Base-by-base conservation (phyloP, 2,888 invertebrate species). In the Mesoligia furuncula region DNA sequence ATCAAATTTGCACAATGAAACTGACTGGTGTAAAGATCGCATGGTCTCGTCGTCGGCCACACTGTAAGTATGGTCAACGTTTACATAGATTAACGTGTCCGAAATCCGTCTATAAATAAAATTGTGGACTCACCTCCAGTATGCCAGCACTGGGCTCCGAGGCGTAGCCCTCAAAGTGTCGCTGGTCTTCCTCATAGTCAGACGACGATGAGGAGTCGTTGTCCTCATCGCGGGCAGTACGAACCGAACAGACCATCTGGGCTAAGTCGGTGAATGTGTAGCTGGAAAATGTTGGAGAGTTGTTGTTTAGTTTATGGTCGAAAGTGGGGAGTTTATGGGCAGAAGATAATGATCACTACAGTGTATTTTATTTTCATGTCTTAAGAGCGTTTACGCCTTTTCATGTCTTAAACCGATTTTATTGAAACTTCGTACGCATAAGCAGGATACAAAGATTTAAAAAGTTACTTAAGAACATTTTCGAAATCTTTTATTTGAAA, bases 251-350 rank as follows among this genome's bases (percentile, higher is more conserved):
- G 71, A 99, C 99, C 98, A 99, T 99, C 95, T 99, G 99, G 0
- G 99, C 99, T 78, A 99, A 96, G 96, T 99, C 99, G 69, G 99
- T 99, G 95, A 99, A 99, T 4, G 98, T 98, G 92, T 98, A 98
- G 81, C 97, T 97, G 86, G 15, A 83, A 83, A 54, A 4, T 20
- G 2, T 31, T 36, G 13, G 27, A 59, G 15, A 70, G 2, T 15
- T 9, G 8, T 61, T n/a, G 24, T 31, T 80, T 79, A 83, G 13
- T 68, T n/a, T 67, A 24, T 45, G 27, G n/a, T 51, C 13, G 1
- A 42, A 6, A 31, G 0, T 36, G 2, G 13, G 0, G 15, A 7
- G 31, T 61, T 51, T 15, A 20, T 6, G 51, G 51, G 13, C 24
- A 27, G 27, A n/a, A 36, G 8, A n/a, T 6, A 9, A 77, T 31